phyloP scores from a whole-genome alignment of 2,888 invertebrate species.

The Melanostoma mellinum region DNA sequence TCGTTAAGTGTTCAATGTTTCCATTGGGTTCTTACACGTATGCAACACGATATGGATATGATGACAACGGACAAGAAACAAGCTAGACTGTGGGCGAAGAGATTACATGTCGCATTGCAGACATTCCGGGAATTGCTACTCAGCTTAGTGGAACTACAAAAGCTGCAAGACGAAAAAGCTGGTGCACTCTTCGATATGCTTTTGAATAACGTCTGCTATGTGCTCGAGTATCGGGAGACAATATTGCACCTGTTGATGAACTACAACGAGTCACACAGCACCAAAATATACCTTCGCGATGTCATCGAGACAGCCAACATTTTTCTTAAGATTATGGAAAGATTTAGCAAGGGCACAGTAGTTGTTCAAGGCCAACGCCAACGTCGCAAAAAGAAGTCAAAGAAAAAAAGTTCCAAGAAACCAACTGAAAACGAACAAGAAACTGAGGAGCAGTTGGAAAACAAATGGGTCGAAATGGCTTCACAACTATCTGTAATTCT shows the following conservation, averaged over 20 bases:
- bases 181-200: conserved; percentile 92
- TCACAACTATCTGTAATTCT: conserved; percentile 86
- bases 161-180: conserved; percentile 87
- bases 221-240: conserved; percentile 96
- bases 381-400: conserved; percentile 77
- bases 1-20: conserved; percentile 95
- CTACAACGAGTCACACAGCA: conserved; percentile 93
- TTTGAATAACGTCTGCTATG: conserved; percentile 95
- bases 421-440: conserved; percentile 81
- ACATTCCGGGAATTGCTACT: conserved; percentile 92
- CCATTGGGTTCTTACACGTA: conserved; percentile 88
- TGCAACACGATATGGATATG: conserved; percentile 95
- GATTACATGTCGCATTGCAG: conserved; percentile 91
- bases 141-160: conserved; percentile 92
- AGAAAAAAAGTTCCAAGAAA: conserved; percentile 74
- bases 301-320: conserved; percentile 94
- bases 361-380: conserved; percentile 89
- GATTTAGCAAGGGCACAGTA: conserved; percentile 85
- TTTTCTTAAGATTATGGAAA: conserved; percentile 94
- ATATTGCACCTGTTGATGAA: conserved; percentile 90
- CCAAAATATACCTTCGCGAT: conserved; percentile 92
- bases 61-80: conserved; percentile 94
- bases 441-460: conserved; percentile 82
- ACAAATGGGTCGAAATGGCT: conserved; percentile 86
- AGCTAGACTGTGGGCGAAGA: conserved; percentile 90